Percentiles rank a stretch among this genome's conserved stretches.
Conservation (phyloP, 2,797 vertebrate genomes). For the Hafferia zeledoni region DNA sequence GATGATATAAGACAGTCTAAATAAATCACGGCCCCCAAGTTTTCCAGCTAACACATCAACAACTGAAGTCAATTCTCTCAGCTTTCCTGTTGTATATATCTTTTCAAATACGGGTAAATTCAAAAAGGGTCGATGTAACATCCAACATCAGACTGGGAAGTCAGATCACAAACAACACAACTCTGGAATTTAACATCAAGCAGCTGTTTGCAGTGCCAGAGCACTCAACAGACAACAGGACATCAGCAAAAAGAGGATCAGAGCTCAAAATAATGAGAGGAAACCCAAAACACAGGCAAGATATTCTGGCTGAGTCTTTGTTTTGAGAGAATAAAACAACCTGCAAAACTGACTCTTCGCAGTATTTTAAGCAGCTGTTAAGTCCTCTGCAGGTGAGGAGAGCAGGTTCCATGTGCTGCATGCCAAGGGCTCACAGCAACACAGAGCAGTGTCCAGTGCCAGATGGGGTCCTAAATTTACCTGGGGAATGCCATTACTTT, state of each 20-base stretch:
- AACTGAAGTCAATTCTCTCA: neutral
- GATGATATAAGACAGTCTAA: neutral
- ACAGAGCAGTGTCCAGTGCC: neutral
- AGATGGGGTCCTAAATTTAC: neutral
- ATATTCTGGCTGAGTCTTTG: neutral
- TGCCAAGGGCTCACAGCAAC: neutral
- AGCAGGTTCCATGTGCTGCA: neutral
- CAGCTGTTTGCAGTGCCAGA: neutral
- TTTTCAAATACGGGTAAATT: neutral
- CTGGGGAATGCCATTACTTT: neutral
- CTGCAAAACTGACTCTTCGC: neutral
- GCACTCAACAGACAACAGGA: neutral
- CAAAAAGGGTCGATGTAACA: neutral
- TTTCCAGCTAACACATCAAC: neutral
- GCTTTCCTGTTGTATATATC: neutral
- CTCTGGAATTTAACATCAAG: neutral
- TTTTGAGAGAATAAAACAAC: neutral
- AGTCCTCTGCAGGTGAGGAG: neutral
- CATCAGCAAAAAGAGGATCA: neutral
- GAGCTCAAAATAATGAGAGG: neutral
- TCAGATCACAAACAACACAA: neutral
- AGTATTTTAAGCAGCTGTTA: neutral
- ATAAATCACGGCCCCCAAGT: neutral
- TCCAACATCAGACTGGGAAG: neutral
- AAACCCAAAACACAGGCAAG: neutral